Evolutionary conservation across 2,113 vertebrate species (phyloP), one percentile per base, ranked within the genome.

Genomic region (Ptyas mucosa): DNA sequence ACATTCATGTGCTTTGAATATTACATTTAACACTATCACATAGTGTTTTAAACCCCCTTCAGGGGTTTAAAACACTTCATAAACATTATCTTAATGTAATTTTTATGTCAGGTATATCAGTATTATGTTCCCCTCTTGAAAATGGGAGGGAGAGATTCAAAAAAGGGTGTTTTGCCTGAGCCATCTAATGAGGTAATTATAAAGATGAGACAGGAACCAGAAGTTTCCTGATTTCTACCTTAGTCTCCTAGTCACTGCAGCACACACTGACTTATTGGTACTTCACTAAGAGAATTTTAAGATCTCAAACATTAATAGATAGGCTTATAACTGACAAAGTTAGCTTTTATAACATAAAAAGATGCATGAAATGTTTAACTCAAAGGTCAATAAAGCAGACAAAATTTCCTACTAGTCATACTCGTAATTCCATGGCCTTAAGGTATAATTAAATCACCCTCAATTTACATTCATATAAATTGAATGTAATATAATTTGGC

Each of bases 351-450:
- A 90, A 29, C 21, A 85, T 29, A 75, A 92, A 93, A 97, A 97
- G 95, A 91, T 94, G 92, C 94, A 95, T n/a, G 91, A 39, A 26
- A 86, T 88, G 91, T 91, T 96, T 61, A 64, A 52, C 95, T 52
- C 94, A 69, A 93, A 46, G n/a, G 51, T 26, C 93, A 92, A 91
- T 89, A 94, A 23, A 52, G 21, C 0, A 92, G 49, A 0, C 93
- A 81, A 34, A 91, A 89, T 88, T 94, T 89, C 54, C 87, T 43
- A 54, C 21, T 90, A 20, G 43, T 0, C 5, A 88, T 91, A 8
- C 6, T 92, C 14, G 94, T 87, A 94, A 87, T 57, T 92, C 90
- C 92, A 93, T 75, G 90, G 90, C 6, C 11, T 93, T 3, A 95
- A 43, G 8, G 20, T 21, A 81, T 11, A 53, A 46, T 61, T 95